These are phyloP conservation scores for Beaufortia kweichowensis DNA, from an alignment of 2,113 vertebrate species.

Conservation along the genomic window DNA sequence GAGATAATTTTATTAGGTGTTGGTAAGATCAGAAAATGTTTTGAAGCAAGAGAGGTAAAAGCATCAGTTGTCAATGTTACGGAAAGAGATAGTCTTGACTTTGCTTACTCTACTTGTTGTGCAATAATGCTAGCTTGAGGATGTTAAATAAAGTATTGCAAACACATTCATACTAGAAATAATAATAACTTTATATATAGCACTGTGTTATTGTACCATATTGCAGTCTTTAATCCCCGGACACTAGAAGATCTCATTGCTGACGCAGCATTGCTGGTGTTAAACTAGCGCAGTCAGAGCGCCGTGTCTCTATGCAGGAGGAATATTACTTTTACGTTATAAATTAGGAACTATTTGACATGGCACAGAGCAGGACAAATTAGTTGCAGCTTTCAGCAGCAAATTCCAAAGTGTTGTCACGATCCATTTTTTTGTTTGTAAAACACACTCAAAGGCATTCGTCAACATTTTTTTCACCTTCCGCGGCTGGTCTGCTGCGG, in stretches of 20 bases:
- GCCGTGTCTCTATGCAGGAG: slow-evolving; percentile 35
- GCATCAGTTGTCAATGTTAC: too few species aligned
- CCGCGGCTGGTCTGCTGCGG: slow-evolving; percentile 17
- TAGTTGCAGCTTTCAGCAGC: slow-evolving; percentile 53
- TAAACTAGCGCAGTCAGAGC: slow-evolving; percentile 52
- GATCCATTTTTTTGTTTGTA: not conserved
- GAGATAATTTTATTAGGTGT: too few species aligned
- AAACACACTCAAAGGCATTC: slow-evolving; percentile 11
- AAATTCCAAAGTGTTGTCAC: slow-evolving; percentile 33
- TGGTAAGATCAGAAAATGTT: too few species aligned
- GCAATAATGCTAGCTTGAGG: too few species aligned
- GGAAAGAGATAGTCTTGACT: too few species aligned
- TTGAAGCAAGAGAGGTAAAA: too few species aligned
- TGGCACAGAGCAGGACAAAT: slow-evolving; percentile 50
- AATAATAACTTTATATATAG: slow-evolving; percentile 47
- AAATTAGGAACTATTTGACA: slow-evolving; percentile 54
- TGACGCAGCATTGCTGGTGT: slow-evolving; percentile 49
- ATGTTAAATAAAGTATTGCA: too few species aligned
- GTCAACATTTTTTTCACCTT: not conserved
- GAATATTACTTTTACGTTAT: slow-evolving; percentile 46
- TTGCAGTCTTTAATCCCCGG: slow-evolving; percentile 58
- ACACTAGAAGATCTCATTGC: slow-evolving; percentile 52
- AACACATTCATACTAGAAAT: slow-evolving; percentile 4
- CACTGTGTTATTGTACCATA: slow-evolving; percentile 41
- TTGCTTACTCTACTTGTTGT: not conserved